Evolutionary conservation across 2,797 vertebrate species (phyloP), one percentile per base, ranked within the genome.

Genomic region (Enteromius trimaculatus): DNA sequence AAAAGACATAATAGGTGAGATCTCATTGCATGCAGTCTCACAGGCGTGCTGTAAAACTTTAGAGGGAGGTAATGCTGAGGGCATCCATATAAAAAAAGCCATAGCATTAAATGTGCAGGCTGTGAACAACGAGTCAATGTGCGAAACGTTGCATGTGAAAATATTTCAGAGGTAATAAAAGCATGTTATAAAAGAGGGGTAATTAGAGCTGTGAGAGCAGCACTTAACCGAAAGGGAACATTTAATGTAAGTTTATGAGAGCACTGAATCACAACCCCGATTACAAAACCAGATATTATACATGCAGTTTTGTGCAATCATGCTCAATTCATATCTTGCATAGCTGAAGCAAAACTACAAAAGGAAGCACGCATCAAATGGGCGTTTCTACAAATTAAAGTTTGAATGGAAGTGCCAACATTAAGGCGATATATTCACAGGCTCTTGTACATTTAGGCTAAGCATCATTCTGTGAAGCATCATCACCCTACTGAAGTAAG

Each of bases 81-180:
- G 55, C 70, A 37, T 65, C 70, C 21, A 81, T 51, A 65, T 81
- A 72, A 81, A 65, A 81, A 65, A 65, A 81, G 69, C 26, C 58
- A 81, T 74, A 51, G 51, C 58, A 39, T 74, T 81, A 74, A 81
- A 81, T 39, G 58, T 1, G 10, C 58, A 13, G 31, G 69, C 55
- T 49, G 69, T 64, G 69, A 81, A 74, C 80, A 74, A 51, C 74
- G 44, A 65, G 42, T 8, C 58, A 65, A 74, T 23, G 42, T 39
- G 70, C 0, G 21, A 19, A 62, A 37, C 42, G n/a, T 23, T 26
- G 58, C 55, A 81, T 60, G 55, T 81, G 80, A 81, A 81, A 65
- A 81, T 81, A 81, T 74, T 81, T 74, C 44, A 26, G 80, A 9
- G 58, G 55, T 47, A 81, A 51, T 81, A 74, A 74, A 74, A 51